A percentile compares a stretch with the other conserved stretches of the same genome.
These are phyloP conservation scores for Diaphora mendica DNA, from an alignment of 2,888 invertebrate genomes.

Conservation along the genomic window DNA sequence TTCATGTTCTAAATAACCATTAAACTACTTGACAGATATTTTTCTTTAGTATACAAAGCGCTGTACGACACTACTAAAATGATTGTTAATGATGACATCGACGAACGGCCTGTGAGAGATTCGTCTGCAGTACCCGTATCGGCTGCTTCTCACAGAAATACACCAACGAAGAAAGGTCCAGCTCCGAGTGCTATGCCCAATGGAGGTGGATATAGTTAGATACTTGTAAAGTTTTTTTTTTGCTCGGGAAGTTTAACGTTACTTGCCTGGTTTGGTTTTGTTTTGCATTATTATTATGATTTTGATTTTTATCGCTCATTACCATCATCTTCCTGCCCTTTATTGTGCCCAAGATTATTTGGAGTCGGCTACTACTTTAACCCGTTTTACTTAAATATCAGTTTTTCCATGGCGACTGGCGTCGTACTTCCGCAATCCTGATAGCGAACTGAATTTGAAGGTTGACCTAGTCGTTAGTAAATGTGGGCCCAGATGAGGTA, in stretches of 20 bases:
- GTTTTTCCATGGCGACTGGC: too few species aligned
- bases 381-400: too few species aligned
- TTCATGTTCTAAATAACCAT: constrained; percentile 4
- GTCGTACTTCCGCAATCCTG: too few species aligned
- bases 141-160: not conserved
- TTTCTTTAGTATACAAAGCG: constrained; percentile 59
- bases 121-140: not conserved
- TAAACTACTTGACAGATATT: constrained; percentile 8
- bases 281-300: not conserved
- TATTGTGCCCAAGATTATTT: too few species aligned
- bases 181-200: not conserved
- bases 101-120: constrained; percentile 23
- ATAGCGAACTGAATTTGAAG: too few species aligned
- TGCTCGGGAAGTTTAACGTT: too few species aligned
- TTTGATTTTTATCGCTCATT: not conserved
- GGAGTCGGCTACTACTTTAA: too few species aligned
- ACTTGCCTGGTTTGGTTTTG: too few species aligned
- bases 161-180: not conserved
- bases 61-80: constrained; percentile 59
- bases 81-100: constrained; percentile 37
- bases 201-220: constrained; percentile 1
- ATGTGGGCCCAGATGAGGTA: too few species aligned
- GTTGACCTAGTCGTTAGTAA: too few species aligned
- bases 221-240: not conserved
- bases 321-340: too few species aligned